These are phyloP conservation scores for Gorilla gorilla DNA, from an alignment of 2,113 vertebrate genomes.

Conservation along the genomic window DNA sequence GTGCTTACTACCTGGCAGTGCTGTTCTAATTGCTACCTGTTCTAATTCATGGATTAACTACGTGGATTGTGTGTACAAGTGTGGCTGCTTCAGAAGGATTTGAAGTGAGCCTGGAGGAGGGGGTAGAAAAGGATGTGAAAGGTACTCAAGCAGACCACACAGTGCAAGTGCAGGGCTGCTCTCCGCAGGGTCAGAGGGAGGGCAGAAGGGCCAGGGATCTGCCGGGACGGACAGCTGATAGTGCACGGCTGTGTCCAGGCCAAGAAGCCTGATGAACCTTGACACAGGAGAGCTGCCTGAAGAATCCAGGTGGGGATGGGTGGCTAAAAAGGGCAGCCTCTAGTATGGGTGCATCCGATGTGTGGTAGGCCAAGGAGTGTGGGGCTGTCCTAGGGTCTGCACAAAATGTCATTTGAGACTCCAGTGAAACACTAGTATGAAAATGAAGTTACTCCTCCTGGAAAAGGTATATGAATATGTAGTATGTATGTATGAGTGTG, in stretches of 20 bases:
- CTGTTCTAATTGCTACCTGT: background rate
- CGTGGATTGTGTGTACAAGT: background rate
- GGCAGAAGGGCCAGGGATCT: background rate
- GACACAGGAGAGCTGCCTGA: background rate
- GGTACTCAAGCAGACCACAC: accelerated
- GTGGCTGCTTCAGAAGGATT: background rate
- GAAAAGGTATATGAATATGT: background rate
- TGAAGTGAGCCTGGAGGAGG: background rate
- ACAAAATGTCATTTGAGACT: background rate
- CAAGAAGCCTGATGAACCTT: background rate
- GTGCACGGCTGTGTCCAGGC: background rate
- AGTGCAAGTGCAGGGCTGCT: background rate
- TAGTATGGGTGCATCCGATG: no score
- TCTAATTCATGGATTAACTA: background rate
- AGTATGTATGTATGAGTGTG: background rate
- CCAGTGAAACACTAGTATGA: background rate
- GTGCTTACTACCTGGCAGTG: accelerated
- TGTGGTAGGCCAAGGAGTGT: background rate
- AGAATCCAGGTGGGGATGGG: background rate
- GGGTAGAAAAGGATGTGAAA: background rate
- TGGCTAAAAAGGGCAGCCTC: background rate
- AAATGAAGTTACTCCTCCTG: background rate
- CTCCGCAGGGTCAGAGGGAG: background rate
- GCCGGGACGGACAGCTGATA: accelerated
- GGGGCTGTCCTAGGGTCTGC: background rate